Base-by-base conservation (phyloP, 1,140 invertebrate genomes). In the Centruroides sculpturatus region DNA sequence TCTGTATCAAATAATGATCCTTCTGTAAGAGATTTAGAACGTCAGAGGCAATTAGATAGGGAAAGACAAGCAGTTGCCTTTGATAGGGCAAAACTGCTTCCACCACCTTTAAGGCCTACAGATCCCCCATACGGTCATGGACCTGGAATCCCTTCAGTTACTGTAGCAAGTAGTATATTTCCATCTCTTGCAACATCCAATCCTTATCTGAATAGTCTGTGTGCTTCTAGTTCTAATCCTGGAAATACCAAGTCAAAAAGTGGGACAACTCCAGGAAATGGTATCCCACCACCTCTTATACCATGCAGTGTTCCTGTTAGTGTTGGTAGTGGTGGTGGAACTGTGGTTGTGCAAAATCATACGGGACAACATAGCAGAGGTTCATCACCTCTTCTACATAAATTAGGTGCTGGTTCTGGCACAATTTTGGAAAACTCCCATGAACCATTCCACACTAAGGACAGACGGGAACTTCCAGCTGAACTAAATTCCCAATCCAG, bases 241-340 rank as follows among this genome's bases (percentile, higher is more conserved):
- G 50, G 55, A 3, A 55, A 58, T 13, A 36, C 62, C 6, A 59
- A 59, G 23, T 12, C 58, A n/a, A 41, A 41, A 41, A 49, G 49
- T 34, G 50, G 50, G 12, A n/a, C 50, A n/a, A 47, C 57, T 35
- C 61, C 61, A 13, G 12, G 54, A 41, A 63, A 63, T 46, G 62
- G 62, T n/a, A 54, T 63, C 5, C 62, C 62, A 11, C 62, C 62
- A 34, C 62, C 62, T 41, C 55, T 63, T n/a, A 63, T 63, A 41
- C 62, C 62, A 8, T 63, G 62, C 50, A 59, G 57, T 5, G 59
- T 63, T 36, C 62, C 62, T 10, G 54, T 62, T 41, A 41, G 41
- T 41, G 41, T 41, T 41, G 41, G 41, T 41, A 41, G 41, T 41
- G 41, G 41, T 41, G 41, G 41, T 41, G 41, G 41, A 41, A 41